These are phyloP conservation scores for Chrysotoxum bicinctum DNA, from an alignment of 2,888 invertebrate genomes.

Conservation along the genomic window DNA sequence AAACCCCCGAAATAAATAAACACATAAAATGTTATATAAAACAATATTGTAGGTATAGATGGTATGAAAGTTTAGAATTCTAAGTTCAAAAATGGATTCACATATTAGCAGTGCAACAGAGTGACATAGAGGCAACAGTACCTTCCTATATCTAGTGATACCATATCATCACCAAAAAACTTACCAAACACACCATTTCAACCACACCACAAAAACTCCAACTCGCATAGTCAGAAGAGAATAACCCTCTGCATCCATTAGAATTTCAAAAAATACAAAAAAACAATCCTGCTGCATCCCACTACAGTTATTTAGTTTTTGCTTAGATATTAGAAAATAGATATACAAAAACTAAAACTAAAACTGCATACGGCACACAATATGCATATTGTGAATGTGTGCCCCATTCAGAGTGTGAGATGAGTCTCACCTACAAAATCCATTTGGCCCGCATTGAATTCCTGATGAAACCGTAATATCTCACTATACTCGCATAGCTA, in stretches of 20 bases:
- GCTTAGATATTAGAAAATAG: conserved; percentile 65
- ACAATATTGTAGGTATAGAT: not conserved
- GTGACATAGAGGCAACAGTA: conserved; percentile 14
- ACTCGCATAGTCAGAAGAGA: conserved; percentile 2
- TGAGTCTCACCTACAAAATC: conserved; percentile 54
- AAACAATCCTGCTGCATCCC: conserved; percentile 20
- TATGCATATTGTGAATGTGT: conserved; percentile 29
- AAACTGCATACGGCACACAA: conserved; percentile 40
- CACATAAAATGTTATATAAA: not conserved
- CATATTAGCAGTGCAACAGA: conserved; percentile 31
- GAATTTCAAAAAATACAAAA: conserved; percentile 8
- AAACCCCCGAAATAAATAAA: conserved; percentile 58
- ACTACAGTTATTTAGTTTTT: conserved; percentile 62
- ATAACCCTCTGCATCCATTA: conserved; percentile 10
- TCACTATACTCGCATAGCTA: not conserved
- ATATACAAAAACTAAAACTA: conserved; percentile 23
- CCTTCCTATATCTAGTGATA: not conserved
- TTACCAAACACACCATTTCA: conserved; percentile 68
- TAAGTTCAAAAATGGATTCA: conserved; percentile 22
- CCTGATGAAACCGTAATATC: conserved; percentile 49
- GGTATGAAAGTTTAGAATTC: not conserved
- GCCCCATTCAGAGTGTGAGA: conserved; percentile 18
- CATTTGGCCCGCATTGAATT: conserved; percentile 56
- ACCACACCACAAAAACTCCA: conserved; percentile 33
- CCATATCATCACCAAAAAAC: conserved; percentile 54